These are phyloP conservation scores for Apostichopus parvimensis DNA, from an alignment of 35 echinoderm and acorn worm species.

Conservation along the genomic window DNA sequence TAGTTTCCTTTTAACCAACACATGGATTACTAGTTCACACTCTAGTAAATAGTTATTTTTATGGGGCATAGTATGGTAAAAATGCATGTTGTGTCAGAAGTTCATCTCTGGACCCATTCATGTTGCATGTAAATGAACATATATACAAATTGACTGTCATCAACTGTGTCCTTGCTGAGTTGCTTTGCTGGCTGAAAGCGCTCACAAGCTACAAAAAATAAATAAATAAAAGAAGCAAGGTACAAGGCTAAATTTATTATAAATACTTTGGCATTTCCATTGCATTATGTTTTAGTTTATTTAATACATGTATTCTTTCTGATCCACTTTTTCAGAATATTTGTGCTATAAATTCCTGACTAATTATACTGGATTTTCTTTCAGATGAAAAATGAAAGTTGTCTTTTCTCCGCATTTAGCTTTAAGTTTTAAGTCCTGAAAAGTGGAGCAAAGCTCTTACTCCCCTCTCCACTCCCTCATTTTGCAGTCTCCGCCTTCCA, in stretches of 20 bases:
- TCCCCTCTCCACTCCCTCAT: conserved; percentile 49
- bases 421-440: background rate
- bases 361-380: no score
- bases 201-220: background rate
- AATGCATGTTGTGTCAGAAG: background rate
- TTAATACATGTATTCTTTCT: background rate
- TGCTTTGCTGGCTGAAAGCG: background rate
- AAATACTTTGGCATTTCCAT: background rate
- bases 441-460: conserved; percentile 5
- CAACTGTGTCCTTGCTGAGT: background rate
- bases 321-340: background rate
- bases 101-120: background rate
- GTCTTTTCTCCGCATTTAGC: conserved; percentile 37
- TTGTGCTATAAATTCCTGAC: background rate
- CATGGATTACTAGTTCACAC: no score
- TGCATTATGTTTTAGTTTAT: background rate
- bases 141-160: background rate
- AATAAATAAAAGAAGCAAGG: background rate
- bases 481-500: conserved; percentile 76
- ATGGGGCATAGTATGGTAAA: background rate
- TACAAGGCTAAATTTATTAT: background rate
- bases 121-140: background rate
- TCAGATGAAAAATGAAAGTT: no score
- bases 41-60: background rate
- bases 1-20: no score